Evolutionary conservation across 2,888 invertebrate genomes (phyloP).

Genomic region (Erebia palarica): DNA sequence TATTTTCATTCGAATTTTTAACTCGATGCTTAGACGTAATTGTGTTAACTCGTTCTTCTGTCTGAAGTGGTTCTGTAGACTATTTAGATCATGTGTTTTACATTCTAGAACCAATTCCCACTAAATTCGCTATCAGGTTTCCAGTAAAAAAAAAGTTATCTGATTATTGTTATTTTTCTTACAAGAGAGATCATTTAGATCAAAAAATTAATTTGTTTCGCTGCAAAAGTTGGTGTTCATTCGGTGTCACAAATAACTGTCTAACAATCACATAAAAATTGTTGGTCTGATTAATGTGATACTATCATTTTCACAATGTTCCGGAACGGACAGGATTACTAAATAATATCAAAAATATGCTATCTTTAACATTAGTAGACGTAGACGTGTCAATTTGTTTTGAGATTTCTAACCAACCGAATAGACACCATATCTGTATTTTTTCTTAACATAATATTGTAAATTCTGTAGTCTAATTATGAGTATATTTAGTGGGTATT

Average conservation of each 20-base stretch:
- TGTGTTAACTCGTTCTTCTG: slow-evolving; percentile 70
- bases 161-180: too few relatives aligned
- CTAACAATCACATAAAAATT: background rate
- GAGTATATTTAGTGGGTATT: slow-evolving; percentile 50
- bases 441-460: too few relatives aligned
- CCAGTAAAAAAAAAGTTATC: background rate
- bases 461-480: too few relatives aligned
- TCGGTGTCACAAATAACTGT: background rate
- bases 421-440: too few relatives aligned
- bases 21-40: slow-evolving; percentile 72
- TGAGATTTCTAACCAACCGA: background rate
- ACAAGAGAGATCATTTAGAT: too few relatives aligned
- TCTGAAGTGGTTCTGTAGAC: slow-evolving; percentile 71
- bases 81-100: slow-evolving; percentile 67
- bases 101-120: slow-evolving; percentile 56
- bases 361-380: background rate
- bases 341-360: background rate
- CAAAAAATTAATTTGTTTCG: background rate
- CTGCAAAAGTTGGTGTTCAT: background rate
- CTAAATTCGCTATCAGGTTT: slow-evolving; percentile 18
- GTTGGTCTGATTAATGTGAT: background rate
- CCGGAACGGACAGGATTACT: too few relatives aligned
- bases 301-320: too few relatives aligned
- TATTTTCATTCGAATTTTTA: slow-evolving; percentile 50
- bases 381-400: background rate